Evolutionary conservation across 2,888 invertebrate species (phyloP).

Genomic region (Prosopocoilus inquinatus): DNA sequence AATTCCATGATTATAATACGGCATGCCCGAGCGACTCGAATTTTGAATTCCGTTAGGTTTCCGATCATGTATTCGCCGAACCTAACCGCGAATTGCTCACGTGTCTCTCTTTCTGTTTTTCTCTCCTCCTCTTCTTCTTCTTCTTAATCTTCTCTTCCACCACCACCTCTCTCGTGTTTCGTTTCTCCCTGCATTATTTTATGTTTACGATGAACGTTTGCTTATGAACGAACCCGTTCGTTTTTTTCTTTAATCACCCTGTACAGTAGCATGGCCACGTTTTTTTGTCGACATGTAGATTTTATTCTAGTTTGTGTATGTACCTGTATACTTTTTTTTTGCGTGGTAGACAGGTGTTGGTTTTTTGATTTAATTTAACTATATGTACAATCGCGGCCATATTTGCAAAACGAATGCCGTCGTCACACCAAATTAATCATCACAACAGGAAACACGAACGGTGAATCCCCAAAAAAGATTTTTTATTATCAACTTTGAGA

Average conservation of each 20-base stretch:
- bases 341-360: not conserved
- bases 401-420: too few species aligned
- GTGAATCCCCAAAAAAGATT: too few species aligned
- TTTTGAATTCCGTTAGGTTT: constrained; percentile 23
- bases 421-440: too few species aligned
- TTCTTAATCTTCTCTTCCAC: too few species aligned
- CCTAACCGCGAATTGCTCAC: constrained; percentile 38
- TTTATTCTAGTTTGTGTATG: constrained; percentile 35
- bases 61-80: constrained; percentile 24
- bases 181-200: constrained; percentile 33
- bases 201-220: constrained; percentile 35
- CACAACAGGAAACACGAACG: too few species aligned
- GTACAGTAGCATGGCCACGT: constrained; percentile 11
- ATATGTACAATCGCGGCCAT: too few species aligned
- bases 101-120: constrained; percentile 10
- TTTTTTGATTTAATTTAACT: too few species aligned
- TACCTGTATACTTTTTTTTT: constrained; percentile 29
- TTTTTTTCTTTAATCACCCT: constrained; percentile 31
- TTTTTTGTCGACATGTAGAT: constrained; percentile 39
- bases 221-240: constrained; percentile 27
- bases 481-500: too few species aligned
- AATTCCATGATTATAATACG: not conserved
- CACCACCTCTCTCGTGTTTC: not conserved
- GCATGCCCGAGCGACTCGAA: constrained; percentile 17
- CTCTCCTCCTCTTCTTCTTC: constrained; percentile 10